phyloP scores from a whole-genome alignment of 92 coral and sea anemone genomes.

The Palythoa heliodiscus region DNA sequence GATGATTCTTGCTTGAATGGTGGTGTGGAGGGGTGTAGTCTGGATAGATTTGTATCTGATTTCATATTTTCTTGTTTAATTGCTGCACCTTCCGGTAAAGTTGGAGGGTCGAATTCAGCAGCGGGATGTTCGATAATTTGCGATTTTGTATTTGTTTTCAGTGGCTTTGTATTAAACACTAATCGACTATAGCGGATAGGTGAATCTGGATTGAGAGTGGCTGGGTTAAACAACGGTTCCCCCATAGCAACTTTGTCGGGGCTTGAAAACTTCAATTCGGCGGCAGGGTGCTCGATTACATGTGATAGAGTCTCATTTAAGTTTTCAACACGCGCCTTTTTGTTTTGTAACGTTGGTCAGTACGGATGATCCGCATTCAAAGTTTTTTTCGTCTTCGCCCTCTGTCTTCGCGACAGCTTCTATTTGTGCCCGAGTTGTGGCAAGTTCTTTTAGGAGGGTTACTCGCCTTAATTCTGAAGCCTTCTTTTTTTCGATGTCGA shows the following conservation, averaged over 20 bases:
- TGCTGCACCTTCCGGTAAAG: background rate
- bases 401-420: conserved; percentile 9
- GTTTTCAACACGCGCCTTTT: conserved; percentile 1
- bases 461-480: background rate
- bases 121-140: conserved; percentile 2
- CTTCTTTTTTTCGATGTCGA: conserved; percentile 1
- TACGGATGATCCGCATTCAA: background rate
- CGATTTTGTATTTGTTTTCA: conserved; percentile 6
- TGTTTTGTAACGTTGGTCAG: background rate
- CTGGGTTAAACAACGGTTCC: conserved; percentile 3
- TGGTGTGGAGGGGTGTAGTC: background rate
- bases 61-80: conserved; percentile 16
- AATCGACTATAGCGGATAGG: background rate
- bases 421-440: conserved; percentile 18
- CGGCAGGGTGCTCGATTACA: background rate
- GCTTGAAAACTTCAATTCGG: conserved; percentile 1
- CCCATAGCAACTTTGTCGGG: background rate
- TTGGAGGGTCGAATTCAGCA: conserved; percentile 18
- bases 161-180: conserved; percentile 3
- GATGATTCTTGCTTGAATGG: conserved; percentile 11
- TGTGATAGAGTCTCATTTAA: background rate
- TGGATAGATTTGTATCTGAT: background rate
- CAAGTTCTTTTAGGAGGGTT: conserved; percentile 1
- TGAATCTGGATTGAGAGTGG: background rate
- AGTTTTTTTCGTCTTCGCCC: background rate